Evolutionary conservation across 2,888 invertebrate species (phyloP), one percentile per base, ranked within the genome.

Genomic region (Ypsolopha scabrella): DNA sequence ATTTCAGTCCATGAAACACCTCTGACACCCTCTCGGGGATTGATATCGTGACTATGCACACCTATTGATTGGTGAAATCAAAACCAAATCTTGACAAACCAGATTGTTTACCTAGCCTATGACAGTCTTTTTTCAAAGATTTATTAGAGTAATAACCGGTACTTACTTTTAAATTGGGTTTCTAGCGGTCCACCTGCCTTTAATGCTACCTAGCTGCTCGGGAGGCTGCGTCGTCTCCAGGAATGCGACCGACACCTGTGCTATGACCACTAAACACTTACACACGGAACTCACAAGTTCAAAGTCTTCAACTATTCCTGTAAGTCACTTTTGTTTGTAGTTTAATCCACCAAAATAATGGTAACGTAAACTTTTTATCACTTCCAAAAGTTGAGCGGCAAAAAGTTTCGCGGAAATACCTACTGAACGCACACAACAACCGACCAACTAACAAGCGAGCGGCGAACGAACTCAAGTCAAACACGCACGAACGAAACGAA

Each of bases 211-310:
- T n/a, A n/a, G n/a, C n/a, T n/a, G 70, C 62, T 65, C 64, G 71
- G 71, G 78, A 80, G 77, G 74, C 79, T 80, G 77, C 65, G 72
- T 73, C 76, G 79, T 78, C 74, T 74, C 61, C 64, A 65, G 81
- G 83, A 82, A 83, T 85, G 80, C 70, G 69, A 79, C 82, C 70
- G 69, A 79, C 82, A 83, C 83, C 82, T 82, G 74, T 70, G 73
- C 82, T 82, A 73, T 70, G 73, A 74, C 69, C 78, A 80, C 66
- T 24, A 62, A 61, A 51, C 73, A 70, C 66, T 76, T 75, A 68
- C 58, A 56, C 54, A 55, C 14, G 10, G 9, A 37, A n/a, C 33
- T 45, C 11, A 46, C 45, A 43, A 38, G 14, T 44, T 11, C 51
- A 45, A 50, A 24, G 34, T n/a, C 45, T 9, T 24, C 24, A 45